Base-by-base conservation (phyloP, 2,888 invertebrate species). In the Physocephala rufipes region DNA sequence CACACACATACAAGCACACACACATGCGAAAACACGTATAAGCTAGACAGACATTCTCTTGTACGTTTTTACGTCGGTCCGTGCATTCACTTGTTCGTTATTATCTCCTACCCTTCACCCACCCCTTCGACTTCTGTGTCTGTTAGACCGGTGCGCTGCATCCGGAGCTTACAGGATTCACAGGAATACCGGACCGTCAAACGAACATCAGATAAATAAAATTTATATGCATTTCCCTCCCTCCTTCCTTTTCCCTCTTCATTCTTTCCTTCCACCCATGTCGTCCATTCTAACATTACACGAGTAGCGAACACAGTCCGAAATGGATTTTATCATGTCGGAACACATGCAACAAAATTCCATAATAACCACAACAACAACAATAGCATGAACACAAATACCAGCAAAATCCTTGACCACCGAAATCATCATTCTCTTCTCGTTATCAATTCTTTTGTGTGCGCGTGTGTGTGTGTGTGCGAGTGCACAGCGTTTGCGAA, bases 211-310 rank as follows among this genome's bases (percentile, higher is more conserved):
- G 82, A 83, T 82, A 82, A 76, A 78, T 76, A 73, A 79, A 82
- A 82, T 82, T 82, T 82, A 82, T 82, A 83, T 82, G 82, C 83
- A 80, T 77, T 82, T 83, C 84, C 82, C 71, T 21, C 47, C n/a
- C 9, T 36, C 36, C 36, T 36, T 36, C 36, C 36, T 4, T 36
- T 9, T 58, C 59, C 13, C 24, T 28, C 26, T 5, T 28, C 28
- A 26, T 28, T 26, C 26, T 3, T 13, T 19, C 55, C 55, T 55
- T 55, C 55, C 55, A n/a, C n/a, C n/a, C n/a, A n/a, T n/a, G n/a
- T n/a, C n/a, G 5, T 36, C 36, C 36, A 7, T 36, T 36, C 9
- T 36, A 36, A 36, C 36, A 36, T 36, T 9, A 36, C 36, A 36
- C 36, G 36, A 36, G 36, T 36, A 36, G 5, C 21, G 62, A 16